Evolutionary conservation across 2,797 vertebrate genomes (phyloP).

Genomic region (Gymnoscopelus microlampas): DNA sequence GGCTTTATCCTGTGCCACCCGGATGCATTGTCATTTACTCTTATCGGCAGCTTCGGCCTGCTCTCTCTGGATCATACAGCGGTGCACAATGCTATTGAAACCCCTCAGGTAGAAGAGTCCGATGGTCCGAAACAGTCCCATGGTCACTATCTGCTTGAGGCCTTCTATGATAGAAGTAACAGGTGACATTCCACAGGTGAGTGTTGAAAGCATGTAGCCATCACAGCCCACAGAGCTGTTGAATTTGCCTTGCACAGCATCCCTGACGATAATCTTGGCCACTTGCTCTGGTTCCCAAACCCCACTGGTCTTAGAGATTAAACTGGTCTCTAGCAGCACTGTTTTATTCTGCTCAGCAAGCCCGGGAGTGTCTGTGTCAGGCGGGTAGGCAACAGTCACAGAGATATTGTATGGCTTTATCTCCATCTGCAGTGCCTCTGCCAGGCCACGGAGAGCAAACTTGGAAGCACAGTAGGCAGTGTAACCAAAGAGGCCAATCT

Average conservation of each 20-base stretch:
- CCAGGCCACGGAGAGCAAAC: slow-evolving; percentile 93
- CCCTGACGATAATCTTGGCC: slow-evolving; percentile 92
- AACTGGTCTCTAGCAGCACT: slow-evolving; percentile 94
- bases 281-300: slow-evolving; percentile 96
- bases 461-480: slow-evolving; percentile 96
- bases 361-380: slow-evolving; percentile 97
- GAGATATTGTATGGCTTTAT: slow-evolving; percentile 98
- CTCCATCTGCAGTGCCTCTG: slow-evolving; percentile 99
- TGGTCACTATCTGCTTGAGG: slow-evolving; percentile 95
- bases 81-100: slow-evolving; percentile 96
- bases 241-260: slow-evolving; percentile 97
- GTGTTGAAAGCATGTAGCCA: slow-evolving; percentile 94
- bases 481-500: slow-evolving; percentile 93
- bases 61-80: slow-evolving; percentile 96
- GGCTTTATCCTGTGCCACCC: too few relatives aligned
- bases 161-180: slow-evolving; percentile 96
- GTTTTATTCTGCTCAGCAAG: slow-evolving; percentile 91
- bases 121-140: slow-evolving; percentile 95
- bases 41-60: slow-evolving; percentile 88
- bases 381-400: slow-evolving; percentile 93
- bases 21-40: slow-evolving; percentile 69
- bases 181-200: slow-evolving; percentile 98
- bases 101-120: slow-evolving; percentile 96
- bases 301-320: slow-evolving; percentile 95
- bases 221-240: slow-evolving; percentile 94